Conservation (phyloP, 2,113 vertebrate genomes). For the Mormyrus iriodes region DNA sequence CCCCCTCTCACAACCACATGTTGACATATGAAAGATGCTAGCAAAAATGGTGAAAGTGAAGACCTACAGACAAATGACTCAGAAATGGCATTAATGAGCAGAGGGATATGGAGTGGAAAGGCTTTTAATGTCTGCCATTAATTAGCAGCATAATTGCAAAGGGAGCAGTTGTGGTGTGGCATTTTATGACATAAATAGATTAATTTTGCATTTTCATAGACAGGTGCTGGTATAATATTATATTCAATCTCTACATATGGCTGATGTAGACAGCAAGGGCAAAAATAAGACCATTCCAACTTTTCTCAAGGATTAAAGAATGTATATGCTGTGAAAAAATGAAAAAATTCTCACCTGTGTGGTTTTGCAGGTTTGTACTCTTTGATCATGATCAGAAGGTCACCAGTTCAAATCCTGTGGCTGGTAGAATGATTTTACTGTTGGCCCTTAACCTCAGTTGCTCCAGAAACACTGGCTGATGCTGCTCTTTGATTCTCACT, state of each 20-base stretch:
- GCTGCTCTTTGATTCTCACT: not conserved
- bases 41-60: slow-evolving; percentile 41
- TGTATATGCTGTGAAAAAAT: not conserved
- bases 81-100: slow-evolving; percentile 61
- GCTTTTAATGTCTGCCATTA: slow-evolving; percentile 62
- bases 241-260: slow-evolving; percentile 43
- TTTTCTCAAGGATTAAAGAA: not conserved
- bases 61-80: slow-evolving; percentile 57
- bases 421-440: not conserved
- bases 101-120: slow-evolving; percentile 60
- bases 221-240: slow-evolving; percentile 56
- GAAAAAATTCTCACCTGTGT: no score
- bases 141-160: slow-evolving; percentile 62
- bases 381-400: not conserved
- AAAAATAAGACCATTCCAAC: not conserved
- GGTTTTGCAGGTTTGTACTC: not conserved
- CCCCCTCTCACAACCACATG: not conserved
- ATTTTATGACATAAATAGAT: slow-evolving; percentile 62
- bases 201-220: slow-evolving; percentile 49
- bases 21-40: slow-evolving; percentile 40
- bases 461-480: not conserved
- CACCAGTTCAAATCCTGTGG: not conserved
- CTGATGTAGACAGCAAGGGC: slow-evolving; percentile 6
- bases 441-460: not conserved
- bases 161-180: slow-evolving; percentile 50